Base-by-base conservation (phyloP, 2,888 invertebrate species). In the Aricia artaxerxes region DNA sequence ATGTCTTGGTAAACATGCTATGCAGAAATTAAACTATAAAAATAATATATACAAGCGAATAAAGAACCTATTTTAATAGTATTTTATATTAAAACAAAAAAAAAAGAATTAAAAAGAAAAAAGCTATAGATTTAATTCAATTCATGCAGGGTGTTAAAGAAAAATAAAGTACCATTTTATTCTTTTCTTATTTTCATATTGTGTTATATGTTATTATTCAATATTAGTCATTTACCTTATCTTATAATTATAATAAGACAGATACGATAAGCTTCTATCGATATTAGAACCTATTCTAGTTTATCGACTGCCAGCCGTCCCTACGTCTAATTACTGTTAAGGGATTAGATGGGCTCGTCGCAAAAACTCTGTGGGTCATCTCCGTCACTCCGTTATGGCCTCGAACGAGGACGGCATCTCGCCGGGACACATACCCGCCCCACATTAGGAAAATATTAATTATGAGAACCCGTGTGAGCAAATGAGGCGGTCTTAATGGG, bases 361-460 rank as follows among this genome's bases (percentile, higher is more conserved):
- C 76, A 80, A 80, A 80, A 78, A 80, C 77, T 77, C 73, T 77
- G 31, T 79, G 64, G 80, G 77, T 60, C 79, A 79, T 79, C 78
- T 73, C 77, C 78, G 80, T 75, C 78, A 38, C 35, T 69, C 69
- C 69, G 16, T 16, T 78, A 80, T 80, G 78, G 78, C 49, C 75
- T 53, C 72, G 24, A 80, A 73, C 77, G 77, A 77, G 80, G 78
- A 80, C 75, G 76, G 78, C 44, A 73, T 76, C 80, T 77, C 75
- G 61, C 38, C 35, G 49, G 64, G 77, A 80, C 78, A 78, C 78
- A 78, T 69, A 69, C 35, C 13, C 2, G 69, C 7, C 38, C 69
- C 69, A 69, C 69, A 69, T 69, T 69, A 69, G 16, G 38, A 69
- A 69, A 38, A 69, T 69, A 69, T 69, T 38, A 69, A 69, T 38